Conservation (phyloP, 2,888 invertebrate genomes). For the Latrodectus hesperus region DNA sequence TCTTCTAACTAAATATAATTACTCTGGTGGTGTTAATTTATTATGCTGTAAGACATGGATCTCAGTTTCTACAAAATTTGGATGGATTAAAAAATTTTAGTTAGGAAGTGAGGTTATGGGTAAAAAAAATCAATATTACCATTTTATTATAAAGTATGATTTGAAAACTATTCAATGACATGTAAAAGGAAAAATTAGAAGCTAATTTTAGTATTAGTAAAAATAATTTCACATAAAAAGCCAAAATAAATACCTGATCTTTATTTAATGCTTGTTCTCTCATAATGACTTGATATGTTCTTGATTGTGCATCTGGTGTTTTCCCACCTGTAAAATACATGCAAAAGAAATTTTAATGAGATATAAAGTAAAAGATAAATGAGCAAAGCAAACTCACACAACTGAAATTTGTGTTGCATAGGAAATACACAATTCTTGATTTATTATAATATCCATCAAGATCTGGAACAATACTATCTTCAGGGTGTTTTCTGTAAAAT, state of each 20-base stretch:
- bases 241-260: conserved; percentile 82
- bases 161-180: too few relatives aligned
- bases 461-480: too few relatives aligned
- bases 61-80: too few relatives aligned
- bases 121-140: too few relatives aligned
- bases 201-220: not conserved
- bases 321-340: conserved; percentile 89
- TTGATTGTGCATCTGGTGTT: conserved; percentile 95
- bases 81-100: too few relatives aligned
- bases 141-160: too few relatives aligned
- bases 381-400: conserved; percentile 53
- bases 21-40: too few relatives aligned
- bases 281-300: conserved; percentile 98
- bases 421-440: not conserved
- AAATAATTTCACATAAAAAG: not conserved
- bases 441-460: not conserved
- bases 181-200: too few relatives aligned
- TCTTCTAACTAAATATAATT: too few relatives aligned
- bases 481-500: not conserved
- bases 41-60: too few relatives aligned
- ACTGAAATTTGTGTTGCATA: not conserved
- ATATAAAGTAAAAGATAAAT: not conserved
- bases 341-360: conserved; percentile 28
- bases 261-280: conserved; percentile 94
- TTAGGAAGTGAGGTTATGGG: too few relatives aligned